Evolutionary conservation across 2,888 invertebrate genomes (phyloP), one percentile per base, ranked within the genome.

Genomic region (Euplexia lucipara): DNA sequence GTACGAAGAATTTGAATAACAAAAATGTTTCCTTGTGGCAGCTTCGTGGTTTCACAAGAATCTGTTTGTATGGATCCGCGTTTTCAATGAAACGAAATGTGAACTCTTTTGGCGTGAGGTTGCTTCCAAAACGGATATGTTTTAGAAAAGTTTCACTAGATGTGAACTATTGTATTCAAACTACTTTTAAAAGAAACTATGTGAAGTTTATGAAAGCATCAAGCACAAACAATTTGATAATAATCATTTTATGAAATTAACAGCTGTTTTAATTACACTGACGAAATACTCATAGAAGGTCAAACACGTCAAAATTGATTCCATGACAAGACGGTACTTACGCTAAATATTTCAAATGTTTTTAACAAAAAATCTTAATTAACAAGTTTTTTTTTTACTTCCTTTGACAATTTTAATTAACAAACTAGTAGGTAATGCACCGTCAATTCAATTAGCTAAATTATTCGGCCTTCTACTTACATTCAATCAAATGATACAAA

Each of bases 1-100:
- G 54, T 69, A 75, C 70, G 59, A 71, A 67, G 71, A 75, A 78
- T 83, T 77, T 80, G 80, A 83, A 85, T 80, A 80, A 74, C 71
- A 74, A 74, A 77, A 79, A 71, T 72, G 64, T 79, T 77, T 83
- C 81, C 81, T 73, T 78, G 74, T 72, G 72, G 70, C 68, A 70
- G 66, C 70, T 82, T 70, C 58, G 65, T 56, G 79, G 79, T 79
- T 81, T 72, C 39, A 68, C 54, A 74, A 72, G 74, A 81, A 70
- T 71, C 77, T 78, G 78, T 70, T 70, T 80, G 69, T 69, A 65
- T 75, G 61, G 64, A 59, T 76, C 26, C 32, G 22, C 51, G 58
- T 66, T 74, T 81, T 79, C 69, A 75, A 69, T 81, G 34, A 69
- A 70, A 75, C 58, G 35, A 66, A 64, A 67, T 67, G 37, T 14